Evolutionary conservation across 35 echinoderm and acorn worm genomes (phyloP).

Genomic region (Heliocidaris tuberculata): DNA sequence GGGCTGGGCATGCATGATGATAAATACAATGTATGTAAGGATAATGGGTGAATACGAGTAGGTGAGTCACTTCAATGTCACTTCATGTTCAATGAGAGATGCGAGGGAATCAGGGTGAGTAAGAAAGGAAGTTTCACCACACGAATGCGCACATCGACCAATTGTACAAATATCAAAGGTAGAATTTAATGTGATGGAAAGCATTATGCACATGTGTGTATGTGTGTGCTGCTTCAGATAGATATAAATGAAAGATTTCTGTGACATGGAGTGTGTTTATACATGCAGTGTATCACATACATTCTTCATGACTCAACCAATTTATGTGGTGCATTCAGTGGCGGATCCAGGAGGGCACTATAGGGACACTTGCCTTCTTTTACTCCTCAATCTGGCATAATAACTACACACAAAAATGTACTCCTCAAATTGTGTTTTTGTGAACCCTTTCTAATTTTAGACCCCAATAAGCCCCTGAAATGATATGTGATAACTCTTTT

Average conservation of each 20-base stretch:
- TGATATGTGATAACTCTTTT: too few relatives aligned
- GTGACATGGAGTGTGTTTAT: neutral
- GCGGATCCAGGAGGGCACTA: neutral
- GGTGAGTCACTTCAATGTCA: neutral
- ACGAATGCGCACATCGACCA: neutral
- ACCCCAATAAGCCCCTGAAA: too few relatives aligned
- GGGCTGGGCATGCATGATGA: neutral
- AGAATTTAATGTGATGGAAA: neutral
- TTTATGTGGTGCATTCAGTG: neutral
- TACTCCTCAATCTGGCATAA: neutral
- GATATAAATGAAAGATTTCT: neutral
- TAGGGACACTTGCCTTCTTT: neutral
- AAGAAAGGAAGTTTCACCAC: neutral
- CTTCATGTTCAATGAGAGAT: neutral
- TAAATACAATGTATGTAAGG: neutral
- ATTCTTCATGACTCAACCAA: neutral
- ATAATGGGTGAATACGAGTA: neutral
- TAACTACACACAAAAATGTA: too few relatives aligned
- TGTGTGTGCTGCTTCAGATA: neutral
- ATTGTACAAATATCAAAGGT: slow-evolving; percentile 5
- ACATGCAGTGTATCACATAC: neutral
- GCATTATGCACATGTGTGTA: neutral
- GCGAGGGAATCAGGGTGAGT: neutral
- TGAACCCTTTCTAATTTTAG: too few relatives aligned
- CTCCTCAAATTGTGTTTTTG: too few relatives aligned